These are phyloP conservation scores for Eutolmus rufibarbis DNA, from an alignment of 2,888 invertebrate genomes.

Conservation along the genomic window DNA sequence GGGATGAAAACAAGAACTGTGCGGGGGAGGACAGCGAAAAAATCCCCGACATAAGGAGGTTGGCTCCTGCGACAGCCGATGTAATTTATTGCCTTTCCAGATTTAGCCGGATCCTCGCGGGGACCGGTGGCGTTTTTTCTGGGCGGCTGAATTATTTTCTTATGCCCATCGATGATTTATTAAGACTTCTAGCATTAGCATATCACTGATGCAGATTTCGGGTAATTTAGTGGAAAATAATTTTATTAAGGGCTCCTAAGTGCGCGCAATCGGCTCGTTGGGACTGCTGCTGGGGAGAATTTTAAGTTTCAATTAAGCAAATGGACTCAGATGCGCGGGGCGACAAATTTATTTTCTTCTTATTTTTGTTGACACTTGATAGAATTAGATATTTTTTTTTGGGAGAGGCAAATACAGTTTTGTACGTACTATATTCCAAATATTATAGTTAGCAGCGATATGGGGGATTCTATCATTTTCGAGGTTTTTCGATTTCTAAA, in stretches of 20 bases:
- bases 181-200: constrained; percentile 43
- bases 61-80: constrained; percentile 34
- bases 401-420: not conserved
- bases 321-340: not conserved
- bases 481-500: too few species aligned
- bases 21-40: not conserved
- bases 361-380: not conserved
- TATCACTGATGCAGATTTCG: constrained; percentile 43
- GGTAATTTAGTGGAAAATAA: constrained; percentile 46
- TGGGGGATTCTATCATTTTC: too few species aligned
- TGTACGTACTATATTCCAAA: too few species aligned
- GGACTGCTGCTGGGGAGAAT: not conserved
- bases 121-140: not conserved
- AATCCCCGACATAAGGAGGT: not conserved
- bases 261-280: not conserved
- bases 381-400: not conserved
- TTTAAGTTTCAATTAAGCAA: constrained; percentile 7
- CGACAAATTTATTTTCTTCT: not conserved
- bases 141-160: constrained; percentile 7
- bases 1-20: not conserved
- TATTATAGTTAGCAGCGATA: too few species aligned
- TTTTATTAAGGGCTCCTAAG: constrained; percentile 39
- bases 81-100: constrained; percentile 41
- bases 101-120: not conserved
- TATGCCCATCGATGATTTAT: constrained; percentile 43